Base-by-base conservation (phyloP, 1,140 invertebrate species). In the Bombus vancouverensis region DNA sequence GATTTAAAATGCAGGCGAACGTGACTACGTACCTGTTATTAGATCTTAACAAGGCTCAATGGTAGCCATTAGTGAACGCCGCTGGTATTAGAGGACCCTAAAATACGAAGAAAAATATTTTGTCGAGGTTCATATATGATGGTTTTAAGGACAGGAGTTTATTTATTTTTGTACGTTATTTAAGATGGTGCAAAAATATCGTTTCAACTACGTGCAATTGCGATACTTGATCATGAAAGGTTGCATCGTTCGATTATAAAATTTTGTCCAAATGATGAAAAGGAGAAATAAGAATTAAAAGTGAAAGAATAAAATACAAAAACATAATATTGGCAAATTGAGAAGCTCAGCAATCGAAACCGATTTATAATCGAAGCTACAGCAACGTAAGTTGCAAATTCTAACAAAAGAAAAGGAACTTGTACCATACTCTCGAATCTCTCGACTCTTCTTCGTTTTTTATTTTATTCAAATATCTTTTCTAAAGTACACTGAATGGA, bases 41-140 rank as follows among this genome's bases (percentile, higher is more conserved):
- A 93, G 93, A 91, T 93, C 92, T 92, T 94, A 96, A 96, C 96
- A 93, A 95, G 92, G 94, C 96, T 98, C 97, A 98, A 97, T 98
- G 98, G 96, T 98, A 98, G 96, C 98, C 98, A 96, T 98, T 98
- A 96, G 98, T 98, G 96, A 98, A 98, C 96, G 98, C 98, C 96
- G 98, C 97, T 96, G 98, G 98, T 97, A 98, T 98, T 96, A 98
- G 96, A 95, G 98, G 97, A 95, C 98, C 98, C 98, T 98, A 97
- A 90, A 95, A 95, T 91, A 94, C 92, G 62, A 81, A 90, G 53
- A 81, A 22, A 73, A 77, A 42, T 13, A 15, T 75, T 68, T 88
- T 85, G 89, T 92, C 86, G 90, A 87, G 82, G 68, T 92, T 91
- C 85, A 90, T 81, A 85, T 82, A 32, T 10, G 3, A 82, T 47